These are phyloP conservation scores for Sebastes vulpes DNA, from an alignment of 2,797 vertebrate species.

Conservation along the genomic window DNA sequence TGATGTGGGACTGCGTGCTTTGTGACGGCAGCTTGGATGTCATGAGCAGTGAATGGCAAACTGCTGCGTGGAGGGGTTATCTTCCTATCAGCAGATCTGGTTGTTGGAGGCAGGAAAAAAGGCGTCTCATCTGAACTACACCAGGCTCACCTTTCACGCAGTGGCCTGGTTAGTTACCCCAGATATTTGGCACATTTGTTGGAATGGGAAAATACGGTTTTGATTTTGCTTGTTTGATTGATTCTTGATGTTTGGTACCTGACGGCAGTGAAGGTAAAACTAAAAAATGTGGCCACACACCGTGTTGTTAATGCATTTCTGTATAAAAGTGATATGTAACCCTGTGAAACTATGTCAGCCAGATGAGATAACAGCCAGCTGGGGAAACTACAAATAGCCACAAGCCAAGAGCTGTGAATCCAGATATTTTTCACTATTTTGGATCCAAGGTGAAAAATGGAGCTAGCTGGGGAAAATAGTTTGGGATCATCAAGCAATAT, in stretches of 20 bases:
- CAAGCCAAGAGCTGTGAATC: conserved; percentile 1
- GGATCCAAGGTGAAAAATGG: background rate
- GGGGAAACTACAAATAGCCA: conserved; percentile 10
- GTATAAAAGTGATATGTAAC: conserved; percentile 40
- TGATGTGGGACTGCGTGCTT: conserved; percentile 58
- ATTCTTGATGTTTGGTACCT: background rate
- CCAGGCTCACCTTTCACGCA: conserved; percentile 43
- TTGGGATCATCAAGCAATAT: conserved; percentile 4
- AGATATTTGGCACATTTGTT: conserved; percentile 16
- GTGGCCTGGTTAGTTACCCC: conserved; percentile 29
- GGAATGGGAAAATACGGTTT: background rate
- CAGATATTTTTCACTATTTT: background rate
- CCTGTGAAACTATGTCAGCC: conserved; percentile 22
- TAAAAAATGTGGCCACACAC: conserved; percentile 4
- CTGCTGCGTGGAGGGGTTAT: conserved; percentile 42
- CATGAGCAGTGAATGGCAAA: conserved; percentile 43
- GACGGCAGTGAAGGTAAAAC: background rate
- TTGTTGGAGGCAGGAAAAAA: conserved; percentile 40
- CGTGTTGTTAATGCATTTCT: conserved; percentile 42
- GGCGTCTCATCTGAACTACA: conserved; percentile 33
- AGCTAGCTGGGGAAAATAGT: background rate
- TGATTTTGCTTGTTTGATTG: background rate
- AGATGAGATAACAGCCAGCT: background rate
- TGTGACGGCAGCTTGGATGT: conserved; percentile 56
- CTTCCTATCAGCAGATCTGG: conserved; percentile 48